Conservation (phyloP, 2,888 invertebrate species). For the Caenorhabditis auriculariae region DNA sequence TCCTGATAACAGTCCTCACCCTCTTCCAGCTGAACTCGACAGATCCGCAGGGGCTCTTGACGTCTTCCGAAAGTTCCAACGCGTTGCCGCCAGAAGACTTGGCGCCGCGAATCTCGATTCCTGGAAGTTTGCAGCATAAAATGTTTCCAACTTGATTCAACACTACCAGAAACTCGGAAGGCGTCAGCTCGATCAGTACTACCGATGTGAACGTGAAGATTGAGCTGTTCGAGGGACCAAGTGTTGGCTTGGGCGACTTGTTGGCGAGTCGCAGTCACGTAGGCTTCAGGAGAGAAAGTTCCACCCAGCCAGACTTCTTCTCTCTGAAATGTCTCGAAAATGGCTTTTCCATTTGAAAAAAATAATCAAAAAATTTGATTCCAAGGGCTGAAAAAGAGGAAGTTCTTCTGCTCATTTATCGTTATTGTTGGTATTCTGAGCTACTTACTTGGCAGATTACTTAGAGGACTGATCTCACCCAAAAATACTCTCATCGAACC, state of each 20-base stretch:
- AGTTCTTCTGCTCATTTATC: too few species aligned
- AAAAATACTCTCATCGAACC: too few species aligned
- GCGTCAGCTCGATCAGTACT: constrained; percentile 67
- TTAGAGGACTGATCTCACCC: too few species aligned
- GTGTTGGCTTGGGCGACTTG: constrained; percentile 86
- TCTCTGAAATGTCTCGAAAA: constrained; percentile 76
- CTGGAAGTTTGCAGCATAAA: constrained; percentile 65
- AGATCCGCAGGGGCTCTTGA: constrained; percentile 23
- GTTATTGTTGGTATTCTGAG: too few species aligned
- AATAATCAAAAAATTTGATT: too few species aligned
- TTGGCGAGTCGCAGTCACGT: constrained; percentile 96
- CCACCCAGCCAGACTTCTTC: constrained; percentile 96
- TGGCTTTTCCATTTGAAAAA: too few species aligned
- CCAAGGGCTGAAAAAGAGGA: too few species aligned
- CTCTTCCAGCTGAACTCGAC: constrained; percentile 39
- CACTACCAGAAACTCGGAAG: constrained; percentile 66
- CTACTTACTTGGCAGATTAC: too few species aligned
- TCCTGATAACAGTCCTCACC: constrained; percentile 7
- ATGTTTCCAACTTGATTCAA: not conserved
- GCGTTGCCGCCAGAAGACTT: constrained; percentile 84
- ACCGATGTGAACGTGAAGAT: constrained; percentile 71
- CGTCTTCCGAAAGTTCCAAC: constrained; percentile 82
- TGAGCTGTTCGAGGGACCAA: constrained; percentile 88
- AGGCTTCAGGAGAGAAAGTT: constrained; percentile 95
- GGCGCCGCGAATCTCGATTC: constrained; percentile 93